These are phyloP conservation scores for Copsychus sechellarum DNA, from an alignment of 2,113 vertebrate species.

Conservation along the genomic window DNA sequence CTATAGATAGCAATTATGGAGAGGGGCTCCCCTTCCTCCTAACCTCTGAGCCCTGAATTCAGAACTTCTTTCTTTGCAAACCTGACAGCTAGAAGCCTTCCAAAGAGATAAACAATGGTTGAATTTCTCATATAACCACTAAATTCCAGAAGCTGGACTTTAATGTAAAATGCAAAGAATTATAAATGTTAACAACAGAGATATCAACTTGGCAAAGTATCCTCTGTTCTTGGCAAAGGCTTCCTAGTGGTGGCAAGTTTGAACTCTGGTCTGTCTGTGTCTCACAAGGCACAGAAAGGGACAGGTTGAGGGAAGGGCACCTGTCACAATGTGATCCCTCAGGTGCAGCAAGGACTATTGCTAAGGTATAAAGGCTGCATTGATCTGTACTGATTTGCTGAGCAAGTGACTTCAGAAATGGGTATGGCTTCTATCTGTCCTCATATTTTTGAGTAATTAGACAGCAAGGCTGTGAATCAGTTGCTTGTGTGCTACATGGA, in stretches of 20 bases:
- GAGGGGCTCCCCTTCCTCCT: not conserved
- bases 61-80: not conserved
- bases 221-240: not conserved
- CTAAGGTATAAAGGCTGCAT: not conserved
- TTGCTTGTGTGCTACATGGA: not conserved
- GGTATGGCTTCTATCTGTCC: not conserved
- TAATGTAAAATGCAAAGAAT: not conserved
- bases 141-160: not conserved
- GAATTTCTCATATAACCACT: not conserved
- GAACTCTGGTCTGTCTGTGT: not conserved
- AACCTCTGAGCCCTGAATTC: not conserved
- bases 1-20: not conserved
- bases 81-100: not conserved
- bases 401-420: conserved; percentile 7
- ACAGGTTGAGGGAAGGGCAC: not conserved
- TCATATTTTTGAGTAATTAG: conserved; percentile 5
- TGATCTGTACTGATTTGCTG: not conserved
- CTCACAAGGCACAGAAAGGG: not conserved
- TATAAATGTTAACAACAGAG: not conserved
- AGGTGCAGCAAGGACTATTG: not conserved
- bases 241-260: not conserved
- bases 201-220: not conserved
- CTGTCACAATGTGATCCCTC: not conserved
- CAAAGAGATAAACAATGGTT: not conserved
- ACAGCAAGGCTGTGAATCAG: not conserved